Conservation (phyloP, 1,140 invertebrate genomes). For the Trinorchestia longiramus region DNA sequence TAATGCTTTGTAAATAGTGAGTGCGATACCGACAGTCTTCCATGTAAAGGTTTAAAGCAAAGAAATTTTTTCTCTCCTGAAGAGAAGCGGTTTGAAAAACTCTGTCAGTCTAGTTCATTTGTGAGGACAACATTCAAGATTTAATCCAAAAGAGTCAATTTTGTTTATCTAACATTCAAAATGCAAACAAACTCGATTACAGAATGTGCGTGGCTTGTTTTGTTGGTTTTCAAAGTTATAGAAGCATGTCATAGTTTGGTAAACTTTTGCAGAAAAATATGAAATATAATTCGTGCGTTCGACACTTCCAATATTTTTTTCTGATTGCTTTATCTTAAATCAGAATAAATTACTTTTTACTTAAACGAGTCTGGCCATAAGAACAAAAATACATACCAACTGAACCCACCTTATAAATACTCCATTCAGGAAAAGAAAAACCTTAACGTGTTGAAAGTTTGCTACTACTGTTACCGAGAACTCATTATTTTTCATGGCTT, state of each 20-base stretch:
- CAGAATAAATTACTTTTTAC: neutral
- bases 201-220: neutral
- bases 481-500: neutral
- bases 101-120: neutral
- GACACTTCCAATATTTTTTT: neutral
- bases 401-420: neutral
- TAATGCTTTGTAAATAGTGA: conserved; percentile 54
- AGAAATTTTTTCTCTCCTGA: neutral
- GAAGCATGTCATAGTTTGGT: neutral
- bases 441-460: neutral
- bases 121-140: neutral
- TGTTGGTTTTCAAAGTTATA: neutral
- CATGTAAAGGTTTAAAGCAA: neutral
- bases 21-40: conserved; percentile 42
- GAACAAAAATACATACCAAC: neutral
- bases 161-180: neutral
- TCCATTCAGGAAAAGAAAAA: neutral
- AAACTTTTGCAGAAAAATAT: neutral
- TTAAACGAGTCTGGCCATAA: neutral
- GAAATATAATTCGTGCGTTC: neutral
- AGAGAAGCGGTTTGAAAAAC: neutral
- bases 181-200: neutral
- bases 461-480: neutral
- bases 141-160: neutral
- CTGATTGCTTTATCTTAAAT: neutral